Evolutionary conservation across 2,113 vertebrate species (phyloP), one percentile per base, ranked within the genome.

Genomic region (Setophaga coronata): DNA sequence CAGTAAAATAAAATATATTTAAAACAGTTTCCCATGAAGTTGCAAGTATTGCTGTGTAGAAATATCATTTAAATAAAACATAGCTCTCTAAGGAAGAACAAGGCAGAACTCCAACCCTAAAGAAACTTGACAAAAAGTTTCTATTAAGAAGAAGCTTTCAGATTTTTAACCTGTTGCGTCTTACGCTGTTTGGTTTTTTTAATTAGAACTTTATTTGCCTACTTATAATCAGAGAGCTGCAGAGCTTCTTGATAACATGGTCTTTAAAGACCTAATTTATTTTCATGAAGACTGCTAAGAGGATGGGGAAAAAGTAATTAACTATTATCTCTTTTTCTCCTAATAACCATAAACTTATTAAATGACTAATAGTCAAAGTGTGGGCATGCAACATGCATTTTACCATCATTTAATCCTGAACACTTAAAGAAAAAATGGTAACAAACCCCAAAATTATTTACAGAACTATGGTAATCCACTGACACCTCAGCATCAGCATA

Each of bases 191-290:
- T 76, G 48, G 4, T 5, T 90, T 86, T 94, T 84, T 89, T 74
- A 97, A 94, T 96, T 95, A 92, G 79, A 89, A 71, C n/a, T 96
- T 90, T 84, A 42, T 88, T 71, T 93, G 33, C 72, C 70, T 94
- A 56, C 89, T 96, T 94, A 42, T 95, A 96, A 97, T 97, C 84
- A 16, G 70, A 88, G 92, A 94, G 84, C 79, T 60, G 36, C 92
- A 95, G 81, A 65, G 66, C 64, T 93, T 92, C 58, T 51, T 96
- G 95, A 97, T 95, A 98, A 95, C 56, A 77, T 48, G 57, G 73
- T 90, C 80, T 96, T 96, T 93, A 95, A 95, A 96, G 95, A 97
- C 88, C 70, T 96, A 96, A 98, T 97, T 98, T 97, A 97, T 97
- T 98, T 97, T 96, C 91, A 86, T 82, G 89, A 96, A 97, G 48